Percentiles rank a stretch among this genome's conserved stretches.
phyloP scores from a whole-genome alignment of 2,797 vertebrate genomes.

The Tokudaia tokunoshimensis region DNA sequence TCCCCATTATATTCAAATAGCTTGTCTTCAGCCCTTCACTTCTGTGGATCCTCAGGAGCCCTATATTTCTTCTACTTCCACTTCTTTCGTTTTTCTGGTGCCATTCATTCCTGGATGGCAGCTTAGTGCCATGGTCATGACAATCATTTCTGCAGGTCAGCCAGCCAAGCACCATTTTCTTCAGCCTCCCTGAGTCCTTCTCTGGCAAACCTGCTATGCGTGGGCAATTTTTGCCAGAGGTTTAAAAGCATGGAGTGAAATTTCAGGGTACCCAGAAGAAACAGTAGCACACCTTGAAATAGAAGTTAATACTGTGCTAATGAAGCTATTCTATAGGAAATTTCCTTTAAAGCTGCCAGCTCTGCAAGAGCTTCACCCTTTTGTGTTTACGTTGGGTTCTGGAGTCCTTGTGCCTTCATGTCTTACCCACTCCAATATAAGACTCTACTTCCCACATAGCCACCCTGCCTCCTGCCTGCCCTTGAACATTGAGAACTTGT shows the following conservation, averaged over 20 bases:
- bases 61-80: background rate
- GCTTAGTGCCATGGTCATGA: background rate
- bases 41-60: background rate
- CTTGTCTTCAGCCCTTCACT: background rate
- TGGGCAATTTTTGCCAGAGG: background rate
- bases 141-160: accelerated
- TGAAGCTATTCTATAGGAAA: background rate
- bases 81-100: background rate
- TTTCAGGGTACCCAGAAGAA: background rate
- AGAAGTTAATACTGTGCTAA: background rate
- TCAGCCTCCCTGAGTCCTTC: background rate
- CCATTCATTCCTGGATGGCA: background rate
- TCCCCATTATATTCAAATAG: background rate
- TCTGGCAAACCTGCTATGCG: background rate
- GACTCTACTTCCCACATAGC: background rate
- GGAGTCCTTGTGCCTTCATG: background rate
- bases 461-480: background rate
- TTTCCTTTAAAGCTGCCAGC: background rate
- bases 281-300: background rate
- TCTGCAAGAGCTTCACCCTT: background rate
- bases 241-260: background rate
- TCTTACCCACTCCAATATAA: background rate
- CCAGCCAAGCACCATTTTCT: background rate
- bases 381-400: background rate
- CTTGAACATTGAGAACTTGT: background rate